These are phyloP conservation scores for Ochotona princeps DNA, from an alignment of 2,113 vertebrate species.

Conservation along the genomic window DNA sequence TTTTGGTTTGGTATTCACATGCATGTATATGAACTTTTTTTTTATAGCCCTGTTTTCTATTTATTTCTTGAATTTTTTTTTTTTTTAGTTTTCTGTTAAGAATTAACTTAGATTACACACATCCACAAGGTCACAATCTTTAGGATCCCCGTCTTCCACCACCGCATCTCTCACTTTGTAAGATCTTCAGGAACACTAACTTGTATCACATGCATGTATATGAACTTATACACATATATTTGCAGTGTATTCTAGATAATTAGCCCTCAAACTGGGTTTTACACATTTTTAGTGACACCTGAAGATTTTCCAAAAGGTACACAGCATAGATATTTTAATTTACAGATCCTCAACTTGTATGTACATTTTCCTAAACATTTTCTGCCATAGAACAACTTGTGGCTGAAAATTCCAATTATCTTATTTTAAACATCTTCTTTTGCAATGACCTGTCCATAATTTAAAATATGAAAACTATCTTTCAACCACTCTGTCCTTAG, in stretches of 20 bases:
- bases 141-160: too few species aligned
- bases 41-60: too few species aligned
- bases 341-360: background rate
- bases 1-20: background rate
- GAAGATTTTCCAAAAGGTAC: background rate
- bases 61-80: background rate
- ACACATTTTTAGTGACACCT: background rate
- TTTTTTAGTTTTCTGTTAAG: too few species aligned
- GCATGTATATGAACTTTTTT: background rate
- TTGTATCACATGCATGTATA: background rate
- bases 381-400: background rate
- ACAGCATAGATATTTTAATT: background rate
- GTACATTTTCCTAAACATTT: background rate
- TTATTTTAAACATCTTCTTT: background rate
- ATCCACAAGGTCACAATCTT: too few species aligned
- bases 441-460: background rate
- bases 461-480: background rate
- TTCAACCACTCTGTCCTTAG: background rate
- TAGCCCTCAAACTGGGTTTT: background rate
- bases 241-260: background rate
- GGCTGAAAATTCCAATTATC: background rate
- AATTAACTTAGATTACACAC: too few species aligned
- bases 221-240: too few species aligned
- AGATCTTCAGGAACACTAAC: too few species aligned
- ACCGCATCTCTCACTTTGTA: too few species aligned